Evolutionary conservation across 2,113 vertebrate species (phyloP), one percentile per base, ranked within the genome.

Genomic region (Rhabdomys dilectus): DNA sequence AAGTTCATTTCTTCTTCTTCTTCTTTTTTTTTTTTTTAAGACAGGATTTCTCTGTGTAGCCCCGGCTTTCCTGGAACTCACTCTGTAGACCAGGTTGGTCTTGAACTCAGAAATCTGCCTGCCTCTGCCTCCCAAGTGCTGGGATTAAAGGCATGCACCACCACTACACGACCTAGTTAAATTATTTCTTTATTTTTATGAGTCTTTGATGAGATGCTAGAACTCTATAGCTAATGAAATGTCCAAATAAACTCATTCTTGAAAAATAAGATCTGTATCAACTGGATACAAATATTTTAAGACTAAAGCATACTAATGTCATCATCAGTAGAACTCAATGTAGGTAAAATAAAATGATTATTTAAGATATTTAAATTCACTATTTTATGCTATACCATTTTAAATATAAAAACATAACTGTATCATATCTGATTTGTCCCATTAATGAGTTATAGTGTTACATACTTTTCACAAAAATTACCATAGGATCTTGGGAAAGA

Each of bases 181-280:
- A 4, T 45, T 45, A 45, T 45, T 45, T 24, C 24, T 24, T 56
- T 31, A 64, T 66, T 86, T 64, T 81, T 60, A 86, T 58, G 45
- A 76, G 42, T 0, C 48, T 53, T 95, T 90, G 75, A 75, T 72
- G 60, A 48, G 1, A 58, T 77, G 2, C 10, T 81, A 36, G 16
- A 5, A 53, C 78, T 72, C 51, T 68, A 31, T 1, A 89, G 76
- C 91, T 81, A 16, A 62, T 95, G 16, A 64, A 90, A 76, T 84
- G 29, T 84, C 10, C 81, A 48, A 95, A 90, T 73, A 73, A 96
- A 70, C 21, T 58, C 26, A 29, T n/a, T 72, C 87, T 95, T 85
- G 11, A 70, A 16, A 62, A 64, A 72, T 3, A 82, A 86, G 64
- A 90, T 24, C 81, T 82, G 80, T 76, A 42, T 45, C 10, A 51